Percentiles rank a stretch among this genome's conserved stretches.
Evolutionary conservation across 2,113 vertebrate genomes (phyloP).

Genomic region (Ciconia boyciana): DNA sequence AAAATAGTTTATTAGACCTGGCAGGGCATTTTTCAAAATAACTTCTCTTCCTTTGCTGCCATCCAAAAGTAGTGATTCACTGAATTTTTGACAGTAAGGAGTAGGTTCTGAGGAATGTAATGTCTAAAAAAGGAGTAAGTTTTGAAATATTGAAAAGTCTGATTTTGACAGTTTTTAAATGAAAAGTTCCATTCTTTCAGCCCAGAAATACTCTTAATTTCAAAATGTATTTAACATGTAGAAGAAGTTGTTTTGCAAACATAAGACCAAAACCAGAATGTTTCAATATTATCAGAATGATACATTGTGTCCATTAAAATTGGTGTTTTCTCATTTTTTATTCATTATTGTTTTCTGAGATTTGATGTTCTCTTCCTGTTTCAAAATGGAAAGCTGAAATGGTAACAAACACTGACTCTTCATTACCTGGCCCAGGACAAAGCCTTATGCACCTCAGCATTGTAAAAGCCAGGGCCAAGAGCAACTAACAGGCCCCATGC

Average conservation of each 20-base stretch:
- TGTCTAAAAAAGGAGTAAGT: neutral
- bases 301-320: neutral
- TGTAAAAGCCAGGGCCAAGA: neutral
- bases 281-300: neutral
- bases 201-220: neutral
- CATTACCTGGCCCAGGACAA: neutral
- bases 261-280: neutral
- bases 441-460: neutral
- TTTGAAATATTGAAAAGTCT: constrained; percentile 29
- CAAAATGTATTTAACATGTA: neutral
- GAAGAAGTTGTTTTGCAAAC: neutral
- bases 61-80: neutral
- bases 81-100: constrained; percentile 36
- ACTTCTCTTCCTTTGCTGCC: neutral
- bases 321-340: neutral
- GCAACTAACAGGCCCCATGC: neutral
- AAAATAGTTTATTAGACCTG: constrained; percentile 5
- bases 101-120: neutral
- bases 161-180: constrained; percentile 40
- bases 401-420: neutral
- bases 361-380: neutral
- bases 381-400: neutral
- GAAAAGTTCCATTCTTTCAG: neutral
- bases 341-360: neutral
- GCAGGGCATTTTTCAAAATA: neutral